Base-by-base conservation (phyloP, 2,888 invertebrate species). In the Epinotia nisella region DNA sequence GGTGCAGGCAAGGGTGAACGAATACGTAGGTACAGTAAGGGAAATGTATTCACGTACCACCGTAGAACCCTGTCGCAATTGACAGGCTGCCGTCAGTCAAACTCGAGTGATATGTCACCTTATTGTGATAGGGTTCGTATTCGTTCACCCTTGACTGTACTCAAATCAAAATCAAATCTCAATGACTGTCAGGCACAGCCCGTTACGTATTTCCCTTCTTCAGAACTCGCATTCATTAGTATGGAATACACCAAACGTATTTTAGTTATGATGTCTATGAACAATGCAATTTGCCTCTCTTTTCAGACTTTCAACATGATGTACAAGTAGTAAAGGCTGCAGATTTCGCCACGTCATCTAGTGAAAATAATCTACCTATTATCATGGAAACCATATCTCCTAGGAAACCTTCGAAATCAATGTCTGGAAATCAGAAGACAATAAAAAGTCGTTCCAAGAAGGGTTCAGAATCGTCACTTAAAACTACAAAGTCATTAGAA, bases 291-390 rank as follows among this genome's bases (percentile, higher is more conserved):
- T 61, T 61, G 59, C 60, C 35, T 66, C 49, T 70, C 67, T 72
- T 72, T 72, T 61, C 71, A 72, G 71, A 45, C 61, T 35, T 35
- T 61, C 29, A n/a, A 29, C 65, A 41, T n/a, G n/a, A n/a, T n/a
- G n/a, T n/a, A 3, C 41, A 53, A 66, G 41, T 66, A 17, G 11
- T 39, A 24, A 45, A 60, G 24, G 35, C 39, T 21, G 64, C 39
- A 24, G 7, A 17, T 15, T 3, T 24, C 66, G 53, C 39, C 51
- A 17, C 11, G 35, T 17, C 41, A 51, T 45, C 41, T 15, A 60
- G 29, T 61, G 41, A 55, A 24, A 19, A 66, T 53, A 21, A n/a
- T 29, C 24, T 29, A 10, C 35, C 62, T 13, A 19, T 45, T 65
- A 53, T 53, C 19, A 13, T 53, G 11, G n/a, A 53, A 53, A 53